A percentile compares a stretch with the other conserved stretches of the same genome.
phyloP scores from a whole-genome alignment of 1,140 invertebrate genomes.

The Homalodisca vitripennis region DNA sequence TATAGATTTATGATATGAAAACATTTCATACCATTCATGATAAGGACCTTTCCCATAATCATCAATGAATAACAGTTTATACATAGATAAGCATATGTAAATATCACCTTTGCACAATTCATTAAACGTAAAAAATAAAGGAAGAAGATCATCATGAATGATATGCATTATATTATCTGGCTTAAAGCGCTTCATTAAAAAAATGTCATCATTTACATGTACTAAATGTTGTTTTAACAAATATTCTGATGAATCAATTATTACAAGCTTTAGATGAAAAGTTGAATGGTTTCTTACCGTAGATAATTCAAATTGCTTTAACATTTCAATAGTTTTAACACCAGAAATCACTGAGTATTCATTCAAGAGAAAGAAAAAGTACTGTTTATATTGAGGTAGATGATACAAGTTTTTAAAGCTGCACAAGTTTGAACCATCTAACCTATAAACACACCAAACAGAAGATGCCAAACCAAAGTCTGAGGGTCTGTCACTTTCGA shows the following conservation, averaged over 20 bases:
- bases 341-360: conserved; percentile 37
- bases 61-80: conserved; percentile 39
- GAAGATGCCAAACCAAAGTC: too few species aligned
- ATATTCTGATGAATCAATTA: conserved; percentile 14
- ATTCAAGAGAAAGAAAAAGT: conserved; percentile 38
- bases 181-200: conserved; percentile 51
- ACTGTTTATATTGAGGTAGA: conserved; percentile 25
- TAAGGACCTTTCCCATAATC: conserved; percentile 29
- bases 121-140: conserved; percentile 49
- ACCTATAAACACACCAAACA: conserved; percentile 33
- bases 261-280: conserved; percentile 36
- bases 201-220: conserved; percentile 27
- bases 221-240: conserved; percentile 1
- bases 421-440: conserved; percentile 33
- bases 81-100: conserved; percentile 36
- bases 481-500: too few species aligned
- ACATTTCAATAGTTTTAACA: conserved; percentile 35
- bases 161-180: conserved; percentile 60
- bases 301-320: conserved; percentile 38
- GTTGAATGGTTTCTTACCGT: conserved; percentile 37
- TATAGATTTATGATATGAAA: too few species aligned
- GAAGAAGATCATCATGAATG: conserved; percentile 58
- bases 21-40: conserved; percentile 38
- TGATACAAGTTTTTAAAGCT: conserved; percentile 41
- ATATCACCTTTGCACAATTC: conserved; percentile 44